Conservation (phyloP, 2,113 vertebrate genomes). For the Aptenodytes patagonicus region DNA sequence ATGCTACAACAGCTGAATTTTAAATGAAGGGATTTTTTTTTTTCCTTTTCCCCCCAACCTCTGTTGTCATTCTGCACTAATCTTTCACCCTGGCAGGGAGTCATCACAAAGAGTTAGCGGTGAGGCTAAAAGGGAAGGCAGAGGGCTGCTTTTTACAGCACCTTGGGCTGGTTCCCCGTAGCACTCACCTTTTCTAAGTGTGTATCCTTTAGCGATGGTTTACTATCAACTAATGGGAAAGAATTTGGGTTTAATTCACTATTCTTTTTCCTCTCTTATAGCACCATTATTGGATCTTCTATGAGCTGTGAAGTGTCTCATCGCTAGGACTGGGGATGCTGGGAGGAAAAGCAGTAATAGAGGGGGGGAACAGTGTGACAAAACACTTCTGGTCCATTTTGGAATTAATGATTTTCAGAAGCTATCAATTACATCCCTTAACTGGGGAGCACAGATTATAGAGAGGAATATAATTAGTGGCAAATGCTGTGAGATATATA, state of each 20-base stretch:
- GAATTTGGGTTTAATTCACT: not conserved
- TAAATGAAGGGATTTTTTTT: constrained; percentile 10
- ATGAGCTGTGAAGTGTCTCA: constrained; percentile 5
- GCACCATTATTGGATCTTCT: not conserved
- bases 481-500: constrained; percentile 68
- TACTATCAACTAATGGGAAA: not conserved
- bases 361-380: constrained; percentile 32
- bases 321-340: constrained; percentile 15
- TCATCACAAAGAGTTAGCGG: not conserved
- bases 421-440: constrained; percentile 84
- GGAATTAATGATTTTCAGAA: constrained; percentile 73
- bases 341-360: not conserved
- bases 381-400: constrained; percentile 63
- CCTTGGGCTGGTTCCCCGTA: not conserved
- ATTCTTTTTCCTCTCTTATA: not conserved
- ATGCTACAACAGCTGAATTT: constrained; percentile 38
- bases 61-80: not conserved
- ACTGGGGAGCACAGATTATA: constrained; percentile 73
- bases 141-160: not conserved
- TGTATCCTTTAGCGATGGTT: not conserved
- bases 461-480: constrained; percentile 78
- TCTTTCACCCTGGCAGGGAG: constrained; percentile 39
- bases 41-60: not conserved
- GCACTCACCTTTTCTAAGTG: not conserved
- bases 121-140: not conserved